phyloP scores from a whole-genome alignment of 2,113 vertebrate species.

The Murina feae region DNA sequence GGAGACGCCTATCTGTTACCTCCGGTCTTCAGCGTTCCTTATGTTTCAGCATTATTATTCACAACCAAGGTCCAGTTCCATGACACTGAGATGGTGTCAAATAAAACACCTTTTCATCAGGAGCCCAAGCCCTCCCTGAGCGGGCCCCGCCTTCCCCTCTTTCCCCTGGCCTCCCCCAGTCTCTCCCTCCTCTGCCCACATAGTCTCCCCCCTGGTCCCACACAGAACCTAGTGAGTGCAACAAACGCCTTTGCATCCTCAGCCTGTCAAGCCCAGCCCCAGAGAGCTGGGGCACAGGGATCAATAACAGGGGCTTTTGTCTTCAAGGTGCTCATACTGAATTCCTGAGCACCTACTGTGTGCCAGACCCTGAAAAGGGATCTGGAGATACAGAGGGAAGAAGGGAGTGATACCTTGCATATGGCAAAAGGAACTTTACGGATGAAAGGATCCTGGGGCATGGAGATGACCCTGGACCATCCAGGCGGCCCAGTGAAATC shows the following conservation, averaged over 20 bases:
- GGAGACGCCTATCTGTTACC: neutral
- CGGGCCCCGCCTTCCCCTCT: neutral
- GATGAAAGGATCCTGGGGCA: neutral
- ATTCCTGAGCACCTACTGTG: neutral
- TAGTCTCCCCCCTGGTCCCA: fast-evolving
- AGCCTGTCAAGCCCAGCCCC: no score
- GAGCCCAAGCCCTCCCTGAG: fast-evolving
- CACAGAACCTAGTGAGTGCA: neutral
- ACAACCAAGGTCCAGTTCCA: neutral
- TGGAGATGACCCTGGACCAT: no score
- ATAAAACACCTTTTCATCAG: neutral
- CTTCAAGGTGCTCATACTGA: fast-evolving
- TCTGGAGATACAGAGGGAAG: neutral
- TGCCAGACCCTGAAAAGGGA: neutral
- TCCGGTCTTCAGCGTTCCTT: no score
- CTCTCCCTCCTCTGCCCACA: neutral
- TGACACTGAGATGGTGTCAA: fast-evolving
- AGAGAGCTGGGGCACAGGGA: fast-evolving
- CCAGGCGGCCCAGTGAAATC: neutral
- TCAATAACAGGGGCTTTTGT: neutral
- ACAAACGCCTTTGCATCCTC: neutral
- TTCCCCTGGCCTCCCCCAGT: no score
- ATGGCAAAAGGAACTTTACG: neutral
- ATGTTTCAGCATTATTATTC: neutral
- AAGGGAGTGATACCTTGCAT: neutral